phyloP scores from a whole-genome alignment of 1,140 invertebrate species.

The Aricia agestis region DNA sequence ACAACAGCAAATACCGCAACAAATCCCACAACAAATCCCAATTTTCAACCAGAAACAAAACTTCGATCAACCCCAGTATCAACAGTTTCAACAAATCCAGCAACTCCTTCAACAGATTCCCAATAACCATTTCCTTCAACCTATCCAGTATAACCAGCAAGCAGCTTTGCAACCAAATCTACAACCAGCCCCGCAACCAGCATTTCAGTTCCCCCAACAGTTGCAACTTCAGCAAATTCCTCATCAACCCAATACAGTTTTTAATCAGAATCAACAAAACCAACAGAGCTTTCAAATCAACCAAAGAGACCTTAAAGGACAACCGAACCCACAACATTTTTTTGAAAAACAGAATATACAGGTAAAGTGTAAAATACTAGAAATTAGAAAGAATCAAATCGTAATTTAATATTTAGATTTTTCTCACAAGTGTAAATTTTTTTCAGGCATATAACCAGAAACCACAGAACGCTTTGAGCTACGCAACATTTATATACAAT shows the following conservation, averaged over 20 bases:
- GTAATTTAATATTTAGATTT: no score
- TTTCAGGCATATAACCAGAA: conserved; percentile 43
- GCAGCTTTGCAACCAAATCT: conserved; percentile 30
- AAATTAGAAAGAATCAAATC: no score
- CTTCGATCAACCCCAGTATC: conserved; percentile 28
- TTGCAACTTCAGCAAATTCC: conserved; percentile 31
- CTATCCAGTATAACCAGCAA: conserved; percentile 17
- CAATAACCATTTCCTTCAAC: conserved; percentile 23
- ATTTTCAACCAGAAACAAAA: conserved; percentile 17
- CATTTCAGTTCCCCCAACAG: conserved; percentile 31
- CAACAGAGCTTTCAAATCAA: conserved; percentile 26
- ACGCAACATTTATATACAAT: conserved; percentile 46
- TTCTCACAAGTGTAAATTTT: no score
- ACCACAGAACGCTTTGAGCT: conserved; percentile 47
- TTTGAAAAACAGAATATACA: conserved; percentile 28
- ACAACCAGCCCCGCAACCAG: conserved; percentile 26
- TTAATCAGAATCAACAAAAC: conserved; percentile 28
- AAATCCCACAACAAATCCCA: conserved; percentile 24
- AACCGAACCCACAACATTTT: conserved; percentile 20
- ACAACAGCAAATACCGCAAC: conserved; percentile 28
- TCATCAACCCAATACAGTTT: conserved; percentile 28
- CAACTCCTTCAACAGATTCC: conserved; percentile 13
- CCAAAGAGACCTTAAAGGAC: conserved; percentile 28
- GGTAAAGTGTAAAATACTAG: conserved; percentile 21
- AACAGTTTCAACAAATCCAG: conserved; percentile 22